These are phyloP conservation scores for Hypotaenidia okinawae DNA, from an alignment of 2,797 vertebrate species.

Conservation along the genomic window DNA sequence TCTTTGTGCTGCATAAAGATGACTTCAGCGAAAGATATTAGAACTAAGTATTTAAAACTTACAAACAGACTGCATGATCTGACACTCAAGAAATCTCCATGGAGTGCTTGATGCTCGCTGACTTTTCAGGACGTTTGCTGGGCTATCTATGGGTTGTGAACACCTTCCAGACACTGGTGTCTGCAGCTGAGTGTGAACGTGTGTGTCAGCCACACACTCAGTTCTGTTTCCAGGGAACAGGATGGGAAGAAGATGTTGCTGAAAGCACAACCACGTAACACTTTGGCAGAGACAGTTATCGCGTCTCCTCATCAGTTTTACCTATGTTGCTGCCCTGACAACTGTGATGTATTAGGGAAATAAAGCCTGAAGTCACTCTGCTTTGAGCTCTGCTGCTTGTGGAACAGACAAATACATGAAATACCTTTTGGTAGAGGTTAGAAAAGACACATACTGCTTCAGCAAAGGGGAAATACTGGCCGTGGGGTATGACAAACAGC, in stretches of 20 bases:
- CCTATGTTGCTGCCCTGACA: neutral
- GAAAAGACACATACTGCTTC: neutral
- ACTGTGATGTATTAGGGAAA: neutral
- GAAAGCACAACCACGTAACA: neutral
- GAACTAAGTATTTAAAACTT: neutral
- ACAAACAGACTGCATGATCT: rapidly evolving
- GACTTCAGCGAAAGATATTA: neutral
- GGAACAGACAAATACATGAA: neutral
- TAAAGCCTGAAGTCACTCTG: neutral
- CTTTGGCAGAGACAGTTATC: neutral
- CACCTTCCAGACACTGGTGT: neutral
- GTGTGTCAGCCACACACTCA: neutral
- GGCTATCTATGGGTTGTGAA: rapidly evolving
- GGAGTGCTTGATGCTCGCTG: neutral
- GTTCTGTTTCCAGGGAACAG: neutral
- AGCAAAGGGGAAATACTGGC: rapidly evolving
- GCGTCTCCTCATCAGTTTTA: neutral
- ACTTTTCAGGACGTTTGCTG: neutral
- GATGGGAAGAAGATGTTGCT: neutral
- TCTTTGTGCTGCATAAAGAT: neutral
- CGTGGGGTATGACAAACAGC: neutral
- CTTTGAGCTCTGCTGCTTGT: neutral
- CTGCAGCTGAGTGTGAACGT: neutral
- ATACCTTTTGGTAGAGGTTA: neutral
- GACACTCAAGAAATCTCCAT: neutral